Evolutionary conservation across 2,888 invertebrate genomes (phyloP), one percentile per base, ranked within the genome.

Genomic region (Malacosoma neustria): DNA sequence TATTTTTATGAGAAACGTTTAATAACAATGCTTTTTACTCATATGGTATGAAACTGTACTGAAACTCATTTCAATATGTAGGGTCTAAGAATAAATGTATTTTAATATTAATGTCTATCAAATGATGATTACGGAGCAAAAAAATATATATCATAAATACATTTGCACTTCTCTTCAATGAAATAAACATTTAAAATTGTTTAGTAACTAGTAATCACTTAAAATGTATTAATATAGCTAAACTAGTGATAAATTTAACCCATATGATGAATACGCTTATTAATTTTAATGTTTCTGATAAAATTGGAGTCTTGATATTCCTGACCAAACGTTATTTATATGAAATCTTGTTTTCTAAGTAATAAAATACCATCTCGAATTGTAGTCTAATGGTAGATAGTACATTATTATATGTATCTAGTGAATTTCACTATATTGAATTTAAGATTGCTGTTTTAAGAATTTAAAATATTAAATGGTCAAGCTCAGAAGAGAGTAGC

Each of bases 221-320:
- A 22, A 22, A n/a, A n/a, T 22, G 9, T 7, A 47, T 50, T 46
- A 44, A 42, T 45, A 48, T 68, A 68, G 60, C 56, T 51, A 65
- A 63, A 59, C 61, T 74, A 75, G 72, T 66, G 51, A 64, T 66
- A 70, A 68, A 54, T 49, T 64, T 72, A 77, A 77, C 72, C 80
- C 75, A 73, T 76, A 81, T 81, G 70, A 81, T 75, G 72, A 76
- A 80, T 84, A 85, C 85, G 85, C 85, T 85, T 85, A 85, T 84
- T 85, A 85, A 84, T 82, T 82, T 82, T 84, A 84, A 82, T 79
- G 64, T 79, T 79, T 84, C 84, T 81, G 82, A 82, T 82, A 57
- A 73, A 76, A 85, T 81, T 81, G 81, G 82, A 69, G 63, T 73
- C 72, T 79, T 75, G 77, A 84, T 82, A 85, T 81, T 84, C 72